Conservation (phyloP, 1,140 invertebrate species). For the Drosophila burlai region DNA sequence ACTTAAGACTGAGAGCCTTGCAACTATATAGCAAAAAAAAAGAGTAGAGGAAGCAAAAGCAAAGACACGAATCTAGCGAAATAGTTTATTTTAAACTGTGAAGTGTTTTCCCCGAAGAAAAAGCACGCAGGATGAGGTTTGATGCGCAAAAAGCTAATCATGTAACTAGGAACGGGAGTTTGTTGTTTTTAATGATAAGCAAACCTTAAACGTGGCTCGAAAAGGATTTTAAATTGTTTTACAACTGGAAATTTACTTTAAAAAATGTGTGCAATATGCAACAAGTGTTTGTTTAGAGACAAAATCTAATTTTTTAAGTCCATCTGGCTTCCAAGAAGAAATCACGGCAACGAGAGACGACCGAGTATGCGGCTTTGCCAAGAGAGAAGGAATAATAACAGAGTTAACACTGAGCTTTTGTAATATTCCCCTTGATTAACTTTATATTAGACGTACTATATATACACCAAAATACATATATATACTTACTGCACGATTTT, state of each 20-base stretch:
- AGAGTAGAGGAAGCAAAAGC: neutral
- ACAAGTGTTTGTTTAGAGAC: neutral
- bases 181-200: neutral
- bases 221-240: neutral
- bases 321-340: constrained; percentile 6
- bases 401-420: constrained; percentile 18
- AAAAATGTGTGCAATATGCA: constrained; percentile 5
- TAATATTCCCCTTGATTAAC: constrained; percentile 5
- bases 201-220: neutral
- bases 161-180: neutral
- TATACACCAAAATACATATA: constrained; percentile 7
- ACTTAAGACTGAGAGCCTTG: constrained; percentile 49
- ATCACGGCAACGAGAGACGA: neutral
- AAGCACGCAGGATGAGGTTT: neutral
- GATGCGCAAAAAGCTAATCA: too few relatives aligned
- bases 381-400: neutral
- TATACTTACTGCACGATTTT: constrained; percentile 11
- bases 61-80: constrained; percentile 33
- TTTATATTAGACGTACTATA: constrained; percentile 1
- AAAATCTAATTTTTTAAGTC: neutral
- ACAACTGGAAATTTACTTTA: neutral
- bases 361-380: constrained; percentile 1
- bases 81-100: constrained; percentile 14
- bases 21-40: constrained; percentile 10
- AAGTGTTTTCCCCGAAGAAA: neutral